phyloP scores from a whole-genome alignment of 2,888 invertebrate species.

The Lasioglossum malachurum region DNA sequence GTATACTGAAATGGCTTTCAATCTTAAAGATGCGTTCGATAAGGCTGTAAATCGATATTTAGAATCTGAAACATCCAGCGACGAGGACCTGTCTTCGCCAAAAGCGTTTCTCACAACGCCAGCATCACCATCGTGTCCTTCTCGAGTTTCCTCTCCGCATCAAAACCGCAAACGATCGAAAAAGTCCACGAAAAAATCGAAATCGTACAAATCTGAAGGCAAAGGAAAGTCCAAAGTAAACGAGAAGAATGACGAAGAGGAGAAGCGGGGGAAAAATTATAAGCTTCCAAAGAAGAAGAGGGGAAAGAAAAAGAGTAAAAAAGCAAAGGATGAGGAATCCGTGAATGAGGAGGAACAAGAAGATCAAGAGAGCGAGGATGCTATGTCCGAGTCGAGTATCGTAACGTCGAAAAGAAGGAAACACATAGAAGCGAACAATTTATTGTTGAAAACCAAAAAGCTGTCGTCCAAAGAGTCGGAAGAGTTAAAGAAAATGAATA shows the following conservation, averaged over 20 bases:
- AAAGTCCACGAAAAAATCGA: conserved; percentile 84
- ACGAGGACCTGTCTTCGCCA: conserved; percentile 85
- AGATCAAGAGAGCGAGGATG: conserved; percentile 78
- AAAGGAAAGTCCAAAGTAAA: conserved; percentile 71
- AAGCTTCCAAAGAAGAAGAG: conserved; percentile 70
- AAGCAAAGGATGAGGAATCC: conserved; percentile 68
- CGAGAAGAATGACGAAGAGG: conserved; percentile 66
- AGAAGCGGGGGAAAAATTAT: conserved; percentile 64
- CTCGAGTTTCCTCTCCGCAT: conserved; percentile 70
- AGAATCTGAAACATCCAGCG: conserved; percentile 92
- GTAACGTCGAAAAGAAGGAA: conserved; percentile 81
- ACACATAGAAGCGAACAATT: conserved; percentile 76
- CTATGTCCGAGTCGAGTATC: conserved; percentile 80
- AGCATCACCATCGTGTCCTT: conserved; percentile 71
- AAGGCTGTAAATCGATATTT: conserved; percentile 93
- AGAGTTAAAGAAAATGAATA: conserved; percentile 71
- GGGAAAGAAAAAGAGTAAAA: conserved; percentile 72
- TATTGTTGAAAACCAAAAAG: conserved; percentile 80
- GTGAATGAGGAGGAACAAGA: conserved; percentile 73
- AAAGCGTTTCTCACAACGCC: conserved; percentile 66
- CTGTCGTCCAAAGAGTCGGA: conserved; percentile 78
- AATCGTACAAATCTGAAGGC: conserved; percentile 83
- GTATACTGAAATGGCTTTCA: conserved; percentile 95
- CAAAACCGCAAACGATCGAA: conserved; percentile 84
- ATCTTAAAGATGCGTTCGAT: conserved; percentile 92